Conservation (phyloP, 2,797 vertebrate species). For the Melopsittacus undulatus region DNA sequence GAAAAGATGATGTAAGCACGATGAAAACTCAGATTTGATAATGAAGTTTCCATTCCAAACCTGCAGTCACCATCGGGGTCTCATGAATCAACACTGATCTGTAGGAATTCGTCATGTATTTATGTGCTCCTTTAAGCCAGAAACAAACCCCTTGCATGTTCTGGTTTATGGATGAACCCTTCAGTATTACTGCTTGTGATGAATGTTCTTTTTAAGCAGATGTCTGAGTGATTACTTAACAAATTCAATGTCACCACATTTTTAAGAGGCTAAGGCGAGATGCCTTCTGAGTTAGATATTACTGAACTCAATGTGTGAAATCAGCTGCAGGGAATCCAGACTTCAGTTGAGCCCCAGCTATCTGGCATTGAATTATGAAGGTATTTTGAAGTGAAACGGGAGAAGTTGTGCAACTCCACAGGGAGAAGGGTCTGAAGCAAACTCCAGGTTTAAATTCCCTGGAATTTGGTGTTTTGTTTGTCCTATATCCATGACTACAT, state of each 20-base stretch:
- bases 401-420: not conserved
- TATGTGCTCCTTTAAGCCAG: not conserved
- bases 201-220: not conserved
- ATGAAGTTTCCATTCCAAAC: not conserved
- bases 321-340: not conserved
- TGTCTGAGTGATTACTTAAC: not conserved
- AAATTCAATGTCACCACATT: not conserved
- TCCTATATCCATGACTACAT: constrained; percentile 19
- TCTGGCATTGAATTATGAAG: not conserved
- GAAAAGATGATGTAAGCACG: not conserved
- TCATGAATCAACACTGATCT: not conserved
- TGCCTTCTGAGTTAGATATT: not conserved
- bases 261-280: not conserved
- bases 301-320: not conserved
- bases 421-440: not conserved
- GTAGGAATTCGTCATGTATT: not conserved
- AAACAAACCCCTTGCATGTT: not conserved
- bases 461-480: constrained; percentile 14
- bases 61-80: fast-evolving
- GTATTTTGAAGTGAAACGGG: not conserved
- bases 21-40: not conserved
- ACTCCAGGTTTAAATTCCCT: constrained; percentile 13
- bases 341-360: not conserved
- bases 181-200: not conserved
- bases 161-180: not conserved